Conservation (phyloP, 2,113 vertebrate genomes). For the Electrona antarctica region DNA sequence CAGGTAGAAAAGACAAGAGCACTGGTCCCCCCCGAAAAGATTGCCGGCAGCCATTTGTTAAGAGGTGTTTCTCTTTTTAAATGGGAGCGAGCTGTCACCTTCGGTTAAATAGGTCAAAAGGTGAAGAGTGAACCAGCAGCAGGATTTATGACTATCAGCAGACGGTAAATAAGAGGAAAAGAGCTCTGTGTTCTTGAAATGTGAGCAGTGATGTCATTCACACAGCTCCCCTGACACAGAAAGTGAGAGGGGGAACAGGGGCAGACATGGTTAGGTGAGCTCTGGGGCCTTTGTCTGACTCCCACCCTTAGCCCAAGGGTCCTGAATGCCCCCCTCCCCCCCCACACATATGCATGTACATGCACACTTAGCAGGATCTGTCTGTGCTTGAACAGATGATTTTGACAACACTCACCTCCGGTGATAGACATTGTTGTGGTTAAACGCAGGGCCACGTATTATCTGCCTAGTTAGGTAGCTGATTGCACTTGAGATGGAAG, state of each 20-base stretch:
- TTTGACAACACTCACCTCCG: constrained; percentile 16
- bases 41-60: constrained; percentile 25
- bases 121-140: constrained; percentile 51
- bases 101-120: constrained; percentile 53
- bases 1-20: constrained; percentile 32
- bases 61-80: constrained; percentile 20
- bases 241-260: constrained; percentile 58
- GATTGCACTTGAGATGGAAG: constrained; percentile 9
- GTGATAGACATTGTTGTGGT: constrained; percentile 18
- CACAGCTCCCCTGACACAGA: constrained; percentile 50
- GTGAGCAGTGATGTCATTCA: constrained; percentile 70
- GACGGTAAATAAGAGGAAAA: constrained; percentile 61
- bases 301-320: constrained; percentile 63
- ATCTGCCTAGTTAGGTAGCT: constrained; percentile 3
- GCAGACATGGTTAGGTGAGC: constrained; percentile 61
- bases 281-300: constrained; percentile 59
- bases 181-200: constrained; percentile 61
- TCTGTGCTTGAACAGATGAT: neutral
- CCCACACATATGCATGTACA: constrained; percentile 33
- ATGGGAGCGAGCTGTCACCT: constrained; percentile 35
- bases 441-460: constrained; percentile 10
- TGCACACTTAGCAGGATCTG: constrained; percentile 1
- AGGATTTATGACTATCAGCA: constrained; percentile 63
- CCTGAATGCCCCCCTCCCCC: constrained; percentile 35
- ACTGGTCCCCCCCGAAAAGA: constrained; percentile 6